A percentile compares a stretch with the other conserved stretches of the same genome.
Conservation (phyloP, 2,888 invertebrate species). For the Vesta saturnalis region DNA sequence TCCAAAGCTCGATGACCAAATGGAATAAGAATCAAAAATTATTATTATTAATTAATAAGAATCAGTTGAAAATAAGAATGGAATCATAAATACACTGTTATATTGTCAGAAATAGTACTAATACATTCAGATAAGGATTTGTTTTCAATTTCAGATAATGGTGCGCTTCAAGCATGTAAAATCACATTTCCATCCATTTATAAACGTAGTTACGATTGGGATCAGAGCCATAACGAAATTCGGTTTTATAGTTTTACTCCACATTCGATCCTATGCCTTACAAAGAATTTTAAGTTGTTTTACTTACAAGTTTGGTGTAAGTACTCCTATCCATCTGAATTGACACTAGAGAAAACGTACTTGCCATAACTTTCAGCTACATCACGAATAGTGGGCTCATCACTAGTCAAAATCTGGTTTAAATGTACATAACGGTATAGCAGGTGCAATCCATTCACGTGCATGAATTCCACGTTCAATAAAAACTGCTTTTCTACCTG, state of each 20-base stretch:
- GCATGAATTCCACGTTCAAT: conserved; percentile 67
- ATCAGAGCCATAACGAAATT: conserved; percentile 71
- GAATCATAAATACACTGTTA: conserved; percentile 72
- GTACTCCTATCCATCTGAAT: conserved; percentile 80
- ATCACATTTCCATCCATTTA: conserved; percentile 69
- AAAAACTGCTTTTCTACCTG: conserved; percentile 68
- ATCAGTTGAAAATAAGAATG: conserved; percentile 79
- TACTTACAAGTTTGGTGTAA: conserved; percentile 63
- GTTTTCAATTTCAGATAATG: conserved; percentile 77
- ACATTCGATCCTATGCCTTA: conserved; percentile 67
- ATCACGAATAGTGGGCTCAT: conserved; percentile 64
- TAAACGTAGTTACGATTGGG: conserved; percentile 81
- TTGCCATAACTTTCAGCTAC: conserved; percentile 73
- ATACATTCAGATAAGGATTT: conserved; percentile 65
- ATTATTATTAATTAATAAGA: no score
- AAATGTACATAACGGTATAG: conserved; percentile 65
- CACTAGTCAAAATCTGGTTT: conserved; percentile 73
- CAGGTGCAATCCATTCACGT: conserved; percentile 56
- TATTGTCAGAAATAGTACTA: conserved; percentile 61
- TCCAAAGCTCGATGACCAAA: conserved; percentile 69
- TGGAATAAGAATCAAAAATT: conserved; percentile 70
- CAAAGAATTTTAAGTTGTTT: background rate
- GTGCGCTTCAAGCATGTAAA: conserved; percentile 68
- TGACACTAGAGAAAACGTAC: conserved; percentile 76
- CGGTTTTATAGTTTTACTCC: conserved; percentile 73